phyloP scores from a whole-genome alignment of 2,888 invertebrate species.

The Callinectes sapidus region DNA sequence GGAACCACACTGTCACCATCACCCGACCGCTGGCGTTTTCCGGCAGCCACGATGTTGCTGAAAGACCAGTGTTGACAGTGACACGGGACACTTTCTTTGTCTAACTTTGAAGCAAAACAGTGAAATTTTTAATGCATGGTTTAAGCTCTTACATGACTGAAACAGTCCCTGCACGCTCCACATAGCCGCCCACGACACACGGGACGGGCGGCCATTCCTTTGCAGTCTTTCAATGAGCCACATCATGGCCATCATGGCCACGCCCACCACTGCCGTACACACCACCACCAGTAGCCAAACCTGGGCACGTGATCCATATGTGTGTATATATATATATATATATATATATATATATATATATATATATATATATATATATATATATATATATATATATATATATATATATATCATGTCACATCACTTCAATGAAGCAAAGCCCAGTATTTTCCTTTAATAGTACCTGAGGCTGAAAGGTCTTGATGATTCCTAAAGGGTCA shows the following conservation, averaged over 20 bases:
- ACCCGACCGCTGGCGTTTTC: conserved; percentile 8
- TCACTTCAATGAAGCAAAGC: background rate
- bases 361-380: too few relatives aligned
- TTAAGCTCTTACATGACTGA: background rate
- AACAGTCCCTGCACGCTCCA: background rate
- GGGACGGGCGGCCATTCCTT: background rate
- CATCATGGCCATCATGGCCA: background rate
- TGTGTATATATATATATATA: too few relatives aligned
- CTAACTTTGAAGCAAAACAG: background rate
- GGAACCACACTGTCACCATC: conserved; percentile 48
- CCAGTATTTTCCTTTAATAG: background rate
- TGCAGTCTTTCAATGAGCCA: background rate
- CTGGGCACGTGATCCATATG: background rate
- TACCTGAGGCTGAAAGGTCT: conserved; percentile 35
- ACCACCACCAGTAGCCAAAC: background rate
- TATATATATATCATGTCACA: background rate
- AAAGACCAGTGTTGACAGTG: background rate
- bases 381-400: too few relatives aligned
- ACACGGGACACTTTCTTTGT: background rate
- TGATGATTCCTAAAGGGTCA: conserved; percentile 11
- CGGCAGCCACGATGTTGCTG: conserved; percentile 36
- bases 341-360: too few relatives aligned
- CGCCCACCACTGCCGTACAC: background rate
- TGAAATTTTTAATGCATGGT: too few relatives aligned
- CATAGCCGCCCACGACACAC: background rate